Evolutionary conservation across 2,888 invertebrate species (phyloP).

Genomic region (Orgyia antiqua): DNA sequence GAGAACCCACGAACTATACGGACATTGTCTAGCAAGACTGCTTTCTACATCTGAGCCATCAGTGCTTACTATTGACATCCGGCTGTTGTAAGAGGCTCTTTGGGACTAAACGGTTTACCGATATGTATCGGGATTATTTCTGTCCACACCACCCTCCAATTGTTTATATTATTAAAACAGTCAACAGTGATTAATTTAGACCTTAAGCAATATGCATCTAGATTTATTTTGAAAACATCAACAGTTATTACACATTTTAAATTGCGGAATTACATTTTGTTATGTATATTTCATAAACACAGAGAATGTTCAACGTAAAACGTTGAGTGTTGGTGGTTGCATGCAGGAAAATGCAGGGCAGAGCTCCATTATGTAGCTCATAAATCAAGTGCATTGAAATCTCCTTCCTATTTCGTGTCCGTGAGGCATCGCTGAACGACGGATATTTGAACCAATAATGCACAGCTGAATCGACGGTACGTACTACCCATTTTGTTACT

Average conservation of each 20-base stretch:
- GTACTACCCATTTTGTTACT: conserved; percentile 13
- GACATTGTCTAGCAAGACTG: too few relatives aligned
- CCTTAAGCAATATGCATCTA: too few relatives aligned
- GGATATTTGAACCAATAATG: conserved; percentile 64
- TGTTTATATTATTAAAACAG: too few relatives aligned
- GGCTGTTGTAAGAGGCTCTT: too few relatives aligned
- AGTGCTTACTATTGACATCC: too few relatives aligned
- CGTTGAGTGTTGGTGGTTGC: conserved; percentile 48
- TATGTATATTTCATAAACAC: conserved; percentile 34
- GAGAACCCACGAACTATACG: too few relatives aligned
- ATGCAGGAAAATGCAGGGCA: conserved; percentile 63
- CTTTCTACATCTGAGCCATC: too few relatives aligned
- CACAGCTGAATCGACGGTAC: conserved; percentile 34
- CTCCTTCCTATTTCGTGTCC: conserved; percentile 72
- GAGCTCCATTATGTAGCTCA: conserved; percentile 62
- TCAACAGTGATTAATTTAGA: too few relatives aligned
- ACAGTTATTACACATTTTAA: conserved; percentile 18
- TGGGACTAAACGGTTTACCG: too few relatives aligned
- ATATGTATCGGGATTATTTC: too few relatives aligned
- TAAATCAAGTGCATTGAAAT: conserved; percentile 74
- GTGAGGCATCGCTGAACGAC: conserved; percentile 58
- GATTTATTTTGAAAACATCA: too few relatives aligned
- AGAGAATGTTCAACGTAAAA: conserved; percentile 38
- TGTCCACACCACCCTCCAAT: too few relatives aligned
- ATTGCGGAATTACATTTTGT: conserved; percentile 25